Evolutionary conservation across 64 coral and sea anemone genomes (phyloP).

Genomic region (Catalaphyllia jardinei): DNA sequence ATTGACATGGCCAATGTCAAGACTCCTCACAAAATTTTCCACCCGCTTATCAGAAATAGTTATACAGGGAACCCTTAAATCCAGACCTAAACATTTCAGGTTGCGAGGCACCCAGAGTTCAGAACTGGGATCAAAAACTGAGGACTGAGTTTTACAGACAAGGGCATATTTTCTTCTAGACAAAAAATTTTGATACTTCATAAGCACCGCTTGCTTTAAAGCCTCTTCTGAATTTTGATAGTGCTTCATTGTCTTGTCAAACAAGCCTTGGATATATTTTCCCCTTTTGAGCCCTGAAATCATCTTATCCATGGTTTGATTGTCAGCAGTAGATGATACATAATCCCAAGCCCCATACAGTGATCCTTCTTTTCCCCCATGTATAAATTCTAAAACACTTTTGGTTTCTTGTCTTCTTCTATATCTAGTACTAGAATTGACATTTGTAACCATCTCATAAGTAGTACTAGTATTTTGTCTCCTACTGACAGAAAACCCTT

Average conservation of each 20-base stretch:
- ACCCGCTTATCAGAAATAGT: conserved; percentile 4
- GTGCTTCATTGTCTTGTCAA: neutral
- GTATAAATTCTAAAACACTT: conserved; percentile 19
- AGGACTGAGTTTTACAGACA: neutral
- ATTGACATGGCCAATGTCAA: conserved; percentile 24
- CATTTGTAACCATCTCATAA: neutral
- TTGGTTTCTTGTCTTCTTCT: conserved; percentile 11
- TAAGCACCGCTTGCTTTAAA: neutral
- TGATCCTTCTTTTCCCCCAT: conserved; percentile 23
- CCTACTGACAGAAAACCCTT: neutral
- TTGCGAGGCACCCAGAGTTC: conserved; percentile 27
- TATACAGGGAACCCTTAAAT: conserved; percentile 9
- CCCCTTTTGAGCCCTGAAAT: neutral
- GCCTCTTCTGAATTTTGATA: too few relatives aligned
- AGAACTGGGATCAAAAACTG: conserved; percentile 16
- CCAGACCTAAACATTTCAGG: conserved; percentile 26
- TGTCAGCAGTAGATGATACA: conserved; percentile 15
- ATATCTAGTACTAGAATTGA: neutral
- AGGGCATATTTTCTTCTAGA: too few relatives aligned
- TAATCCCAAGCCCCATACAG: conserved; percentile 5
- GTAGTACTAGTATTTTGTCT: neutral
- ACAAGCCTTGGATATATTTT: neutral
- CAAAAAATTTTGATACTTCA: too few relatives aligned
- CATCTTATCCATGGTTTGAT: neutral
- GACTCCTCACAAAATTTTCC: neutral